Percentiles rank a stretch among this genome's conserved stretches.
phyloP scores from a whole-genome alignment of 1,140 invertebrate species.

The Drosophila repletoides region DNA sequence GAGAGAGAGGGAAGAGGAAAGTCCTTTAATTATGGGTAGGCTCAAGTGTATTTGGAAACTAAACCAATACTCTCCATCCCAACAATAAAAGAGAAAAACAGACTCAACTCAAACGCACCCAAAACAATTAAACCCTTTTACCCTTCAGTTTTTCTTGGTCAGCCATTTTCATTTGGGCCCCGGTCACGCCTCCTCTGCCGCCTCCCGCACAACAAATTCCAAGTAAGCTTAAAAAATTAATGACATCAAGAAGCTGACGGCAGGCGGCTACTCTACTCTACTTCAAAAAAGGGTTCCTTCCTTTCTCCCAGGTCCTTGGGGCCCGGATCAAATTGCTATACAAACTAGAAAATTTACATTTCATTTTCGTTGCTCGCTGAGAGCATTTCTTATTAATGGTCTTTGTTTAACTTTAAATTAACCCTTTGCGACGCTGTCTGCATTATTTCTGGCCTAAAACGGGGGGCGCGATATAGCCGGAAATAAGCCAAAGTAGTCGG shows the following conservation, averaged over 20 bases:
- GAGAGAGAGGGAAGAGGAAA: no score
- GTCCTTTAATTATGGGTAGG: slow-evolving; percentile 73
- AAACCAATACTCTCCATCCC: slow-evolving; percentile 51
- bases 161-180: slow-evolving; percentile 59
- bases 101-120: slow-evolving; percentile 47
- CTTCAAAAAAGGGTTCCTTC: slow-evolving; percentile 5
- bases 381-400: slow-evolving; percentile 60
- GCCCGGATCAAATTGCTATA: slow-evolving; percentile 67
- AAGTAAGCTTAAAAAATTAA: slow-evolving; percentile 81
- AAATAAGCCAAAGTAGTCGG: no score
- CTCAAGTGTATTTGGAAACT: slow-evolving; percentile 76
- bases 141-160: slow-evolving; percentile 50
- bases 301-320: slow-evolving; percentile 30
- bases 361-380: slow-evolving; percentile 6
- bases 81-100: not conserved
- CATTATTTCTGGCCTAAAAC: no score
- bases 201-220: slow-evolving; percentile 46
- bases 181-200: no score
- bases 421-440: slow-evolving; percentile 33
- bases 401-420: slow-evolving; percentile 45
- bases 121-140: slow-evolving; percentile 78
- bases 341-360: slow-evolving; percentile 55
- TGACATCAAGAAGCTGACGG: slow-evolving; percentile 75
- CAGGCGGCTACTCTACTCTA: no score
- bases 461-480: no score